A percentile compares a stretch with the other conserved stretches of the same genome.
Conservation (phyloP, 2,113 vertebrate genomes). For the Setophaga coronata region DNA sequence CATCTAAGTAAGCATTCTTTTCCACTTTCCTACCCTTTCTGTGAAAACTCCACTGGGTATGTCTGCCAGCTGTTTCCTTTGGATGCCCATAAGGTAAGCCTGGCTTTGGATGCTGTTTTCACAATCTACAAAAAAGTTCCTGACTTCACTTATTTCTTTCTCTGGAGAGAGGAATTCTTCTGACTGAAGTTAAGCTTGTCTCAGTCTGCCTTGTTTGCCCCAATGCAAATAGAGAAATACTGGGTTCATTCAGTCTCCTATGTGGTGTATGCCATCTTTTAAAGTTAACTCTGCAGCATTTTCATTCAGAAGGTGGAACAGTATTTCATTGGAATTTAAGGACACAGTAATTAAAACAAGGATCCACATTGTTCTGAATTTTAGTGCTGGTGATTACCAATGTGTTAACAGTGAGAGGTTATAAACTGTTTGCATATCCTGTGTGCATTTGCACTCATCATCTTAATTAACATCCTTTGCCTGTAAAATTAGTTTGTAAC, state of each 20-base stretch:
- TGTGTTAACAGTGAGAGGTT: background rate
- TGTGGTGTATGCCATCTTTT: background rate
- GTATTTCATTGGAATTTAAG: background rate
- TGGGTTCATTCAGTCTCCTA: background rate
- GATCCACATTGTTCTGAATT: background rate
- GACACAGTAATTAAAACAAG: background rate
- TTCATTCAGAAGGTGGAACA: background rate
- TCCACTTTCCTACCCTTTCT: background rate
- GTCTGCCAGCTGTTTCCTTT: background rate
- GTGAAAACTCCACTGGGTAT: background rate
- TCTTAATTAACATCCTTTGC: background rate
- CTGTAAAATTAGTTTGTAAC: background rate
- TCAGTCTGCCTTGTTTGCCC: background rate
- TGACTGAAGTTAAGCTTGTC: background rate
- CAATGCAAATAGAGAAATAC: background rate
- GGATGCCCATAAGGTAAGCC: background rate
- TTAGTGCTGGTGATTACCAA: background rate
- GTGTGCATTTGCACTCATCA: background rate
- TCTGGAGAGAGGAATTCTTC: background rate
- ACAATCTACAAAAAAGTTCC: background rate
- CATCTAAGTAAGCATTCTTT: background rate
- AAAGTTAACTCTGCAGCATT: background rate
- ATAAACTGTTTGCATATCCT: background rate
- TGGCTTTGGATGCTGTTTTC: background rate
- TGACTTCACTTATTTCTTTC: background rate